A percentile compares a stretch with the other conserved stretches of the same genome.
phyloP scores from a whole-genome alignment of 2,113 vertebrate genomes.

The Deroptyus accipitrinus region DNA sequence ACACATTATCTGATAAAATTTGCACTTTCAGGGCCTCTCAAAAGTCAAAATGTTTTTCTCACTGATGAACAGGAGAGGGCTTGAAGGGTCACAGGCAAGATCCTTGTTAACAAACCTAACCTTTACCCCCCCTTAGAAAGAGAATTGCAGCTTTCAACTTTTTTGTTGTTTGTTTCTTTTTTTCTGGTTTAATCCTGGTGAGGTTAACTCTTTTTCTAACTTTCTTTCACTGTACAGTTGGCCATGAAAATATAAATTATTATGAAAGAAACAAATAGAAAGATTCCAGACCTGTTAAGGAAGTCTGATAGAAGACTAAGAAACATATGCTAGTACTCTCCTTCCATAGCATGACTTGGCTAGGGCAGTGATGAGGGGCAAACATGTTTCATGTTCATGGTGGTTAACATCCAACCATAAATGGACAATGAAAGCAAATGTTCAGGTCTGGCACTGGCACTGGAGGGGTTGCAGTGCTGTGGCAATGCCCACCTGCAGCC shows the following conservation, averaged over 20 bases:
- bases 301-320: background rate
- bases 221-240: background rate
- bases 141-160: background rate
- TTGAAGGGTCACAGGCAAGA: background rate
- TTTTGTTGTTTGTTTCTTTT: background rate
- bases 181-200: background rate
- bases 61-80: background rate
- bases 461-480: accelerated
- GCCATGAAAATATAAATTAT: background rate
- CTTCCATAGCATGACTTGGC: background rate
- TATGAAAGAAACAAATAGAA: background rate
- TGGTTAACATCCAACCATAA: background rate
- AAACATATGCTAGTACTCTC: accelerated
- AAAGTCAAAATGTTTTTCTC: conserved; percentile 9
- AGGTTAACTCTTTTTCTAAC: background rate
- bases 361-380: background rate
- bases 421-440: background rate
- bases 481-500: background rate
- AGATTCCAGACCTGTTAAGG: background rate
- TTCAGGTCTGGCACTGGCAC: background rate
- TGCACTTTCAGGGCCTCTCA: background rate
- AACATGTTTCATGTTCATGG: accelerated
- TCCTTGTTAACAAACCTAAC: background rate
- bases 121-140: background rate
- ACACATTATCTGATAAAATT: background rate